phyloP scores from a whole-genome alignment of 2,888 invertebrate species.

The Trissoscelio sp. region DNA sequence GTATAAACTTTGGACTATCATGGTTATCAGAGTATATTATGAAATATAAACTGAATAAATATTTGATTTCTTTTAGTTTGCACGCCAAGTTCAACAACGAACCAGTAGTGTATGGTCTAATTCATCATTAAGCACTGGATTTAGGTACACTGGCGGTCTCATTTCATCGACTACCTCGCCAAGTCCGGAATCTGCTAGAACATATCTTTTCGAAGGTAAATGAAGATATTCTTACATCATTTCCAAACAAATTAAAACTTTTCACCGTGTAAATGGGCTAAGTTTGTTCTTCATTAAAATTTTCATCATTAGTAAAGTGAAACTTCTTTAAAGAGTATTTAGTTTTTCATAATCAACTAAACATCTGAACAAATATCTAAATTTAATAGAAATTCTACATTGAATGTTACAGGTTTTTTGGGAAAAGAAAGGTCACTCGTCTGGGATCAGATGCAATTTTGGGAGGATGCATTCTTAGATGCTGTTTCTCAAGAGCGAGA shows the following conservation, averaged over 20 bases:
- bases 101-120: constrained; percentile 95
- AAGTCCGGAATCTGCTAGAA: constrained; percentile 94
- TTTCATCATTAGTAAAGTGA: no score
- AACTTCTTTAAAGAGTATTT: no score
- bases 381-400: not conserved
- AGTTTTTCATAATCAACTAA: not conserved
- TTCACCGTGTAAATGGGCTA: not conserved
- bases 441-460: constrained; percentile 99
- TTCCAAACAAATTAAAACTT: constrained; percentile 22
- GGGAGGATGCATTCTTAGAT: constrained; percentile 99
- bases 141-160: constrained; percentile 94
- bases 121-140: constrained; percentile 93
- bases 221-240: not conserved
- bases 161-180: constrained; percentile 92
- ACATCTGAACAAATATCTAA: not conserved
- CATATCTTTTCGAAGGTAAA: constrained; percentile 95
- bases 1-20: no score
- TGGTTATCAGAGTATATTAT: no score
- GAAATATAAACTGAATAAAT: no score
- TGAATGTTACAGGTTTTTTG: constrained; percentile 81
- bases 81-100: constrained; percentile 89
- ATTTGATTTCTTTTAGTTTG: constrained; percentile 84
- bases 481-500: constrained; percentile 99
- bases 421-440: constrained; percentile 93
- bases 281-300: constrained; percentile 7